These are phyloP conservation scores for Falco peregrinus DNA, from an alignment of 2,797 vertebrate genomes.

Conservation along the genomic window DNA sequence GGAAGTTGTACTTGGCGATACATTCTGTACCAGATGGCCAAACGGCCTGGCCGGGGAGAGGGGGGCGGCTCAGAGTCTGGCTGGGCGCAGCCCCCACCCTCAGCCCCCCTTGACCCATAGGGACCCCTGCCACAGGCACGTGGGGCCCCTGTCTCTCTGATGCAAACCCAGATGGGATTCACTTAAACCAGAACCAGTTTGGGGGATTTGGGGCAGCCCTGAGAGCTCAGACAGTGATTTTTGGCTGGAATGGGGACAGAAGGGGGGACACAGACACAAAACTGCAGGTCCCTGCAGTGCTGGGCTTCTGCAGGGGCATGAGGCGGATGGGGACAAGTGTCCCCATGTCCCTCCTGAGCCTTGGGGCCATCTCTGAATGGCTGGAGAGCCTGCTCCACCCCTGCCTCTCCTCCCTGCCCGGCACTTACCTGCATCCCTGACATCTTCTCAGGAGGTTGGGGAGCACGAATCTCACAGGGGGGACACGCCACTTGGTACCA, in stretches of 20 bases:
- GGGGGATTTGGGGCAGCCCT: background rate
- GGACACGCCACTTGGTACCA: conserved; percentile 75
- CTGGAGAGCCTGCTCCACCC: background rate
- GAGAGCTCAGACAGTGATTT: background rate
- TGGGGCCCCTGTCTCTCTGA: accelerated
- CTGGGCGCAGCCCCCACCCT: accelerated
- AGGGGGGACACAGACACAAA: background rate
- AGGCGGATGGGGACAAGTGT: background rate
- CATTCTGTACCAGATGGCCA: conserved; percentile 96
- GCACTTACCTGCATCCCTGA: conserved; percentile 76
- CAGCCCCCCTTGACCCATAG: accelerated
- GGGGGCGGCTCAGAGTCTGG: background rate
- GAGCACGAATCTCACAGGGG: conserved; percentile 63
- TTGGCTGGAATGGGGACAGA: background rate
- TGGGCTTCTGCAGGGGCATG: background rate
- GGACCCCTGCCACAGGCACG: accelerated
- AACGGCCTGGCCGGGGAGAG: conserved; percentile 68
- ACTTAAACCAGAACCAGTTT: background rate
- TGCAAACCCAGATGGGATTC: accelerated
- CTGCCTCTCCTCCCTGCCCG: accelerated
- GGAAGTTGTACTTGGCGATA: conserved; percentile 98
- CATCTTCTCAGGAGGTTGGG: conserved; percentile 73
- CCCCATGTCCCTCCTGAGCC: background rate
- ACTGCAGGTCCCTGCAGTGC: accelerated
- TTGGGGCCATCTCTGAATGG: accelerated